Conservation (phyloP, 2,888 invertebrate genomes). For the Rhingia rostrata region DNA sequence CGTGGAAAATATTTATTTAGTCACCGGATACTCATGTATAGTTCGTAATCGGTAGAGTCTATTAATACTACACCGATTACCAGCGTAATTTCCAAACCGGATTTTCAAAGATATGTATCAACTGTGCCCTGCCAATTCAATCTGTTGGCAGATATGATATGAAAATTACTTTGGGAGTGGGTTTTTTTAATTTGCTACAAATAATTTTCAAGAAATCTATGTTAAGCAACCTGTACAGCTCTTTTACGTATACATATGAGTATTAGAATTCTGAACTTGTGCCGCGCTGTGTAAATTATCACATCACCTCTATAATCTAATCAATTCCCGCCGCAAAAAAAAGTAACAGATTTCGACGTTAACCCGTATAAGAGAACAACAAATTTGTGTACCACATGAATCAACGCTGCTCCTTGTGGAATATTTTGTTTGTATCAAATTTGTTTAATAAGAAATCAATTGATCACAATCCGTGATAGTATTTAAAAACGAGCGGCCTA, state of each 20-base stretch:
- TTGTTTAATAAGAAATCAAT: slow-evolving; percentile 33
- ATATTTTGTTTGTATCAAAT: slow-evolving; percentile 6
- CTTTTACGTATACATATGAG: not conserved
- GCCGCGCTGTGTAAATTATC: not conserved
- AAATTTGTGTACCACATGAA: not conserved
- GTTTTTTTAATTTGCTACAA: slow-evolving; percentile 6
- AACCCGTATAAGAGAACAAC: not conserved
- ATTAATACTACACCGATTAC: too few relatives aligned
- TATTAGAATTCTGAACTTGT: too few relatives aligned
- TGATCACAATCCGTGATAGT: slow-evolving; percentile 22
- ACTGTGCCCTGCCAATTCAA: too few relatives aligned
- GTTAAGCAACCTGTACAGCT: not conserved
- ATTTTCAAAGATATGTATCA: too few relatives aligned
- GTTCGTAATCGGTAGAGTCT: too few relatives aligned
- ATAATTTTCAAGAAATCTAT: slow-evolving; percentile 18
- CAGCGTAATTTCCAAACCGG: too few relatives aligned
- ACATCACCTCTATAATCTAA: slow-evolving; percentile 2
- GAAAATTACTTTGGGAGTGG: slow-evolving; percentile 5
- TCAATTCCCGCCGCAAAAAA: not conserved
- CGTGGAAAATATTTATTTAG: too few relatives aligned
- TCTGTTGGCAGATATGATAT: not conserved
- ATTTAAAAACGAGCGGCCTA: not conserved
- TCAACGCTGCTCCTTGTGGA: not conserved
- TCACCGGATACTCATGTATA: too few relatives aligned
- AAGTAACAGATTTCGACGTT: too few relatives aligned